Evolutionary conservation across 2,113 vertebrate genomes (phyloP).

Genomic region (Phodopus roborovskii): DNA sequence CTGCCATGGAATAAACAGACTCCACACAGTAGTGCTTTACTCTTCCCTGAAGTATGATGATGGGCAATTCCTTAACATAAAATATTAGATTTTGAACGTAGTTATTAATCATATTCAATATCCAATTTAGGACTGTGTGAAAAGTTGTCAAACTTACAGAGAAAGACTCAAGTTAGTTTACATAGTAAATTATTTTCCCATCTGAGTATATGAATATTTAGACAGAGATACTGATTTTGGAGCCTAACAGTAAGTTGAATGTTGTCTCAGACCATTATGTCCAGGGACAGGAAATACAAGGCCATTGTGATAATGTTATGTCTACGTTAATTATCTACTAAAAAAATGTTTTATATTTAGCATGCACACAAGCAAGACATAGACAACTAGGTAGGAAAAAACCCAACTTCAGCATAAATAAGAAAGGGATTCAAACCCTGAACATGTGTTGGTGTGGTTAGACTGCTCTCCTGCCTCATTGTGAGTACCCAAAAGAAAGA

Average conservation of each 20-base stretch:
- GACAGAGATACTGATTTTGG: slow-evolving; percentile 44
- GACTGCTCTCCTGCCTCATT: background rate
- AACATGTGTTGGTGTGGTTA: background rate
- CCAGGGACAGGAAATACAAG: background rate
- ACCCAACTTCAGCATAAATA: background rate
- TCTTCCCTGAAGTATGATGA: slow-evolving; percentile 59
- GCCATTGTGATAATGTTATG: slow-evolving; percentile 1
- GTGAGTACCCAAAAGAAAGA: background rate
- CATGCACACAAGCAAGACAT: background rate
- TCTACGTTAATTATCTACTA: slow-evolving; percentile 47
- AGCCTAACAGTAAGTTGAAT: slow-evolving; percentile 54
- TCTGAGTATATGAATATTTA: slow-evolving; percentile 52
- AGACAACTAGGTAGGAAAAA: background rate
- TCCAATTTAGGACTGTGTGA: slow-evolving; percentile 25
- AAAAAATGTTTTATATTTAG: background rate
- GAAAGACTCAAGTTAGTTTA: slow-evolving; percentile 60
- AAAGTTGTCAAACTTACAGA: slow-evolving; percentile 64
- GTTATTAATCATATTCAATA: slow-evolving; percentile 66
- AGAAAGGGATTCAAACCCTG: background rate
- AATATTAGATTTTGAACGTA: slow-evolving; percentile 60
- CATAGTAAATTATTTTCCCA: slow-evolving; percentile 70
- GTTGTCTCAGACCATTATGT: background rate
- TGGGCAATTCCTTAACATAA: slow-evolving; percentile 63
- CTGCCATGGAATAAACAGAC: slow-evolving; percentile 59
- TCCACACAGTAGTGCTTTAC: slow-evolving; percentile 62